These are phyloP conservation scores for Octomys mimax DNA, from an alignment of 2,797 vertebrate genomes.

Conservation along the genomic window DNA sequence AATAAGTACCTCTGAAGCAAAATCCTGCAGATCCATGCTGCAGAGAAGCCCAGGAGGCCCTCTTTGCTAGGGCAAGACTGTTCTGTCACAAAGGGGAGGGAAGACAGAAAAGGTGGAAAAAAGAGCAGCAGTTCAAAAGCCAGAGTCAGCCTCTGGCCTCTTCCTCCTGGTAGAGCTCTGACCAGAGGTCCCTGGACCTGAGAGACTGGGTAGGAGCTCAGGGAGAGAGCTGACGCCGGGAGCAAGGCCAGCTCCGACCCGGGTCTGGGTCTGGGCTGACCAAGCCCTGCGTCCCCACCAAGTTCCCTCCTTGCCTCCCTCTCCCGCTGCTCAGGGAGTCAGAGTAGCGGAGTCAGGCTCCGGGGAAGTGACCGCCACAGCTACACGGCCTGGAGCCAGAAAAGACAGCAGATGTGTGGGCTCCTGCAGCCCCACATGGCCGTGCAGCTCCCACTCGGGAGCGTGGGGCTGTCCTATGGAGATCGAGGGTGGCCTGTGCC, in stretches of 20 bases:
- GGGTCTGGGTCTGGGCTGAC: not conserved
- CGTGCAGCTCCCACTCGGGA: not conserved
- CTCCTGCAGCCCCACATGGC: not conserved
- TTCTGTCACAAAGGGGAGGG: not conserved
- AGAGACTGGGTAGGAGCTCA: not conserved
- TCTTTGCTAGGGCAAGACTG: not conserved
- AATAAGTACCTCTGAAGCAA: not conserved
- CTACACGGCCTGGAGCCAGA: constrained; percentile 42
- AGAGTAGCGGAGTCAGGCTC: constrained; percentile 28
- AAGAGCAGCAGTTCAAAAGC: not conserved
- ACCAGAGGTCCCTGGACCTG: not conserved
- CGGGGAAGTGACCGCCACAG: constrained; percentile 47
- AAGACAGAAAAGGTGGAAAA: not conserved
- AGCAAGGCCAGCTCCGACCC: not conserved
- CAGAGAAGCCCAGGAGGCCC: not conserved
- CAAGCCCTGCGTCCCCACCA: not conserved
- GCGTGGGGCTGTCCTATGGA: not conserved
- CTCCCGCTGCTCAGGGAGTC: constrained; percentile 39
- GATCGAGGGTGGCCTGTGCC: not conserved
- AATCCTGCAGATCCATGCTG: not conserved
- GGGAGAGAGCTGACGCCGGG: not conserved
- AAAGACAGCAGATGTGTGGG: constrained; percentile 38
- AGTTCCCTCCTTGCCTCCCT: not conserved
- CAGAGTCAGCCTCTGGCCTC: constrained; percentile 40
- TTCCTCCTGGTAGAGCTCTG: constrained; percentile 18